Conservation (phyloP, 2,888 invertebrate species). For the Zeuzera pyrina region DNA sequence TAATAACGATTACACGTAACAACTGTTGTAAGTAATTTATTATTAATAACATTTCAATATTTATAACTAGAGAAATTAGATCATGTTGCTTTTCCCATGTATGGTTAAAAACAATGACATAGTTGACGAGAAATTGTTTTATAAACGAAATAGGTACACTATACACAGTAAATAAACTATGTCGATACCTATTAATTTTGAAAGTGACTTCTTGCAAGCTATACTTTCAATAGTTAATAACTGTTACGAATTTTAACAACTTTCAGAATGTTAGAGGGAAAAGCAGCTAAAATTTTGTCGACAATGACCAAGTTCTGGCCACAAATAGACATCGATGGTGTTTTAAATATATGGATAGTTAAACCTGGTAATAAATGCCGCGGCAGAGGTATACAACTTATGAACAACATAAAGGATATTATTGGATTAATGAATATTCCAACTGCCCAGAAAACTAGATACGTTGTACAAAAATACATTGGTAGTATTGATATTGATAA, state of each 20-base stretch:
- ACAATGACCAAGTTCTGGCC: conserved; percentile 83
- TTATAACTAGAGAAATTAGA: too few species aligned
- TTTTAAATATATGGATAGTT: conserved; percentile 93
- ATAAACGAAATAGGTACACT: too few species aligned
- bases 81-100: too few species aligned
- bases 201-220: too few species aligned
- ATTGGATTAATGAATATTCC: conserved; percentile 79
- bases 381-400: conserved; percentile 90
- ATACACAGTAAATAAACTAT: not conserved
- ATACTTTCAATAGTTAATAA: not conserved
- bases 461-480: conserved; percentile 96
- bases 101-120: too few species aligned
- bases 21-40: not conserved
- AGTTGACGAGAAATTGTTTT: too few species aligned
- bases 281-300: conserved; percentile 75
- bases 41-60: not conserved
- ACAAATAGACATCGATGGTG: conserved; percentile 88
- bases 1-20: not conserved
- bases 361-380: conserved; percentile 96
- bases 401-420: conserved; percentile 90
- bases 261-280: conserved; percentile 62
- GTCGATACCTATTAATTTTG: too few species aligned
- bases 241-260: conserved; percentile 1
- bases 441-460: conserved; percentile 79
- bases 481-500: too few species aligned